Conservation (phyloP, 2,113 vertebrate species). For the Leucopsar rothschildi region DNA sequence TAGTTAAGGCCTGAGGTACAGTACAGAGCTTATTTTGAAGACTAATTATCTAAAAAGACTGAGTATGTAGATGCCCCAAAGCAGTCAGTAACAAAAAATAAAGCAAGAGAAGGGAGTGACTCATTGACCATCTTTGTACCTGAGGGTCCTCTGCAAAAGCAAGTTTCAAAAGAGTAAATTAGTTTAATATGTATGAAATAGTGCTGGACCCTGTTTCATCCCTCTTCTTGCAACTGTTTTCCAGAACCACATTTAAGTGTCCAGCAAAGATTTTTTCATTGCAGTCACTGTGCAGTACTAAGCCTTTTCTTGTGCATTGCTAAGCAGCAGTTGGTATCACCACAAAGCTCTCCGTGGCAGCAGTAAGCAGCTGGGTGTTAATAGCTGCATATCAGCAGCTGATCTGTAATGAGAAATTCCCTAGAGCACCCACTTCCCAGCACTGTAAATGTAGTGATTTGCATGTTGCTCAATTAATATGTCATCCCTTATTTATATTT, state of each 20-base stretch:
- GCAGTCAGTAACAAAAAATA: not conserved
- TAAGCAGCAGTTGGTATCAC: not conserved
- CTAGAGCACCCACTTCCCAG: not conserved
- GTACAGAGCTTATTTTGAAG: not conserved
- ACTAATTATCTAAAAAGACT: not conserved
- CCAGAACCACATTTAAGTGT: not conserved
- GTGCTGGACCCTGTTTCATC: not conserved
- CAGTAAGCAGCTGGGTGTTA: not conserved
- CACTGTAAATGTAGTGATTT: not conserved
- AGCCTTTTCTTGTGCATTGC: not conserved
- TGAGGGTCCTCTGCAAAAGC: not conserved
- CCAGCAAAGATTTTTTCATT: not conserved
- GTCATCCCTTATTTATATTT: constrained; percentile 30
- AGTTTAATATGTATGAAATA: not conserved
- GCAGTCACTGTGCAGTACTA: not conserved
- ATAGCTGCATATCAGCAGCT: not conserved
- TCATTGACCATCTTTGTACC: not conserved
- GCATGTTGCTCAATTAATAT: constrained; percentile 42
- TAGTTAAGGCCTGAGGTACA: not conserved
- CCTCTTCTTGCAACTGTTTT: not conserved
- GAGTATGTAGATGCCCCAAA: not conserved
- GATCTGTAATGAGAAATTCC: constrained; percentile 39
- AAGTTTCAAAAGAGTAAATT: not conserved
- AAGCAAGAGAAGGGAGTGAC: not conserved
- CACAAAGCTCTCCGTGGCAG: not conserved